Evolutionary conservation across 2,113 vertebrate species (phyloP).

Genomic region (Petroica traversi): DNA sequence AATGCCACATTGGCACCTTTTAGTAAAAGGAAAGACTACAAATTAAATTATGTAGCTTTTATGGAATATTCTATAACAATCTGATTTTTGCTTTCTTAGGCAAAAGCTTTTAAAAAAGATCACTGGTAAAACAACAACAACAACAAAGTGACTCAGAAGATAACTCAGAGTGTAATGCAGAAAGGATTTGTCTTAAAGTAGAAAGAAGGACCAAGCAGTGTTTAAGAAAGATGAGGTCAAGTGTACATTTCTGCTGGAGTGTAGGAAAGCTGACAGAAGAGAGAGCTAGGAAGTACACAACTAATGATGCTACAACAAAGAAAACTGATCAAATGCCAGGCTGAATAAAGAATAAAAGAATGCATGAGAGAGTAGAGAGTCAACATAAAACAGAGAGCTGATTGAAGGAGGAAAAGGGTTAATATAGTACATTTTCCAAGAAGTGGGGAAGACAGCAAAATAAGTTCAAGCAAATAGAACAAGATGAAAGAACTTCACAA

Average conservation of each 20-base stretch:
- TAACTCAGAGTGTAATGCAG: neutral
- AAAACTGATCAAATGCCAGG: neutral
- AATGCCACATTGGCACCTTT: neutral
- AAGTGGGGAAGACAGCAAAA: neutral
- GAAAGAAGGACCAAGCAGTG: neutral
- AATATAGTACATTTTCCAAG: neutral
- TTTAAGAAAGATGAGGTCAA: neutral
- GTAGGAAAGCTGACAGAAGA: neutral
- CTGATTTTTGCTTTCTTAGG: neutral
- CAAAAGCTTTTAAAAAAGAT: neutral
- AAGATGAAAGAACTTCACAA: neutral
- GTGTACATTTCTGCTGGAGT: neutral
- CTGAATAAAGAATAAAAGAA: neutral
- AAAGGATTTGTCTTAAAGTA: neutral
- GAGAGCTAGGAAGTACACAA: neutral
- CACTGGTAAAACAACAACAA: neutral
- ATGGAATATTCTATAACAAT: neutral
- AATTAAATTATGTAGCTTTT: neutral
- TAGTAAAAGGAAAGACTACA: neutral
- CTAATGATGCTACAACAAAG: neutral
- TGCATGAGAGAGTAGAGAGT: neutral
- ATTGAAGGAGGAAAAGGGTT: neutral
- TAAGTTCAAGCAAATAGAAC: neutral
- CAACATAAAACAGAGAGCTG: neutral
- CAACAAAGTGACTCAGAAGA: neutral